Evolutionary conservation across 1,140 invertebrate genomes (phyloP).

Genomic region (Cardiocondyla obscurior): DNA sequence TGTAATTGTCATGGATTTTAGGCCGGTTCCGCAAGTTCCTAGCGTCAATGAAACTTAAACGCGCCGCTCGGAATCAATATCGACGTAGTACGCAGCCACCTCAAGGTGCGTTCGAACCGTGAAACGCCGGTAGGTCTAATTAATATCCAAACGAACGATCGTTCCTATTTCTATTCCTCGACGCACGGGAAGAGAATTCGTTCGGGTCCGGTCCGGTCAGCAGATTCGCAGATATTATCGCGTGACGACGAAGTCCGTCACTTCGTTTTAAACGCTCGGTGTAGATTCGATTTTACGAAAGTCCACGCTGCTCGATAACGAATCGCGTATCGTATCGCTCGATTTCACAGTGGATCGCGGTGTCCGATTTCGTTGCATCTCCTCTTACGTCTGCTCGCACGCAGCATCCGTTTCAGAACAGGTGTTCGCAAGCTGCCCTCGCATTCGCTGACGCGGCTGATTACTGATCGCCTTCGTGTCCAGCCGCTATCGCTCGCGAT

Average conservation of each 20-base stretch:
- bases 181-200: background rate
- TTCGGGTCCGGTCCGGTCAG: background rate
- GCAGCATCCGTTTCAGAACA: constrained; percentile 51
- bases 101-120: background rate
- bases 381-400: constrained; percentile 48
- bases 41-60: constrained; percentile 2
- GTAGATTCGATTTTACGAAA: background rate
- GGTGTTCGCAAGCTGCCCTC: constrained; percentile 59
- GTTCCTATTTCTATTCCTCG: background rate
- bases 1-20: background rate
- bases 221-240: background rate
- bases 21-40: background rate
- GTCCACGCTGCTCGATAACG: background rate
- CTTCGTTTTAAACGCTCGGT: background rate
- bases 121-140: background rate
- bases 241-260: background rate
- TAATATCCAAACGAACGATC: background rate
- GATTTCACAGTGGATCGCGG: constrained; percentile 13
- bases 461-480: constrained; percentile 62
- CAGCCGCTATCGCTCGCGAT: constrained; percentile 57
- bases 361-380: constrained; percentile 49
- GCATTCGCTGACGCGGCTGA: constrained; percentile 66
- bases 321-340: background rate
- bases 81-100: background rate
- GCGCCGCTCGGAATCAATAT: constrained; percentile 1